Evolutionary conservation across 1,140 invertebrate genomes (phyloP).

Genomic region (Colletes gigas): DNA sequence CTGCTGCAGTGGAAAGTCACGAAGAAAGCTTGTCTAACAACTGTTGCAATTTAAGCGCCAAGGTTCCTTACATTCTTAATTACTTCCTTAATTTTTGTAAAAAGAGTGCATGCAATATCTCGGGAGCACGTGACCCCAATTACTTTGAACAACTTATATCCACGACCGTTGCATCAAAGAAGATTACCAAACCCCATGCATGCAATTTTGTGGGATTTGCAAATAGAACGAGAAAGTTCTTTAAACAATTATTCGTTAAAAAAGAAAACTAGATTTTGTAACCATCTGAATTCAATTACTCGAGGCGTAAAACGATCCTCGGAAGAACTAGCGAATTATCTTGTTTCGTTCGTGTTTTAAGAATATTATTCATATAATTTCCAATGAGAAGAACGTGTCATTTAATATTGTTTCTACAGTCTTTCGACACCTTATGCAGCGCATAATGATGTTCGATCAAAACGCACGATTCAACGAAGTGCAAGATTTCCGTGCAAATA

Average conservation of each 20-base stretch:
- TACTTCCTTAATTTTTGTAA: slow-evolving; percentile 26
- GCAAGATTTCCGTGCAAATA: not conserved
- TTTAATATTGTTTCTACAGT: no score
- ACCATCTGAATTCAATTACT: not conserved
- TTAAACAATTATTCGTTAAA: not conserved
- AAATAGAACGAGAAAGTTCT: not conserved
- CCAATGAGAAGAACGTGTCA: no score
- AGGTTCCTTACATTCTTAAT: slow-evolving; percentile 35
- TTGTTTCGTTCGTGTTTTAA: no score
- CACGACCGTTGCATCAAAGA: not conserved
- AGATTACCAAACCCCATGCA: not conserved
- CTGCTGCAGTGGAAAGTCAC: slow-evolving; percentile 39
- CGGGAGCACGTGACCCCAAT: not conserved
- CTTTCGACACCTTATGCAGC: no score
- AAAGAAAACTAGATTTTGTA: not conserved
- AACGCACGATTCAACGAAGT: not conserved
- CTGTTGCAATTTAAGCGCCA: slow-evolving; percentile 32
- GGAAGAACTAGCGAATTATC: no score
- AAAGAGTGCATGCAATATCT: not conserved
- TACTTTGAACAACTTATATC: not conserved
- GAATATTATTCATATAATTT: no score
- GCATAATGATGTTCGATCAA: no score
- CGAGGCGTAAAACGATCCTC: no score
- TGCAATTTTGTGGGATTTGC: not conserved
- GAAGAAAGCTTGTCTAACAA: slow-evolving; percentile 52